Percentiles rank a stretch among this genome's conserved stretches.
phyloP scores from a whole-genome alignment of 1,140 invertebrate species.

The Asbolus verrucosus region DNA sequence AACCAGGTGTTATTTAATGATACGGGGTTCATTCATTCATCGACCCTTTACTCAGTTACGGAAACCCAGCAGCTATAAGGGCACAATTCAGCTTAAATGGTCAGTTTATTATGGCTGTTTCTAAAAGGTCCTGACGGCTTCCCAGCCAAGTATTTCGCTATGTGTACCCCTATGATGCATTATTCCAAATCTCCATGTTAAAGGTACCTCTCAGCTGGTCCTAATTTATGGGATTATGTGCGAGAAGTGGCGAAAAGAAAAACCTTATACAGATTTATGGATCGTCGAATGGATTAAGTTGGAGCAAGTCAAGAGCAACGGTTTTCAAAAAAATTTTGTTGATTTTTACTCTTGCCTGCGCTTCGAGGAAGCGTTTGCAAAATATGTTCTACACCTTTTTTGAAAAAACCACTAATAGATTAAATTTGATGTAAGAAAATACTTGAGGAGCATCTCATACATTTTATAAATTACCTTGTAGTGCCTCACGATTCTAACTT shows the following conservation, averaged over 20 bases:
- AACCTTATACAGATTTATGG: background rate
- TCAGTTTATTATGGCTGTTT: conserved; percentile 13
- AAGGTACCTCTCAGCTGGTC: conserved; percentile 1
- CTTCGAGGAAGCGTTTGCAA: too few relatives aligned
- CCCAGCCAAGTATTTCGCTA: background rate
- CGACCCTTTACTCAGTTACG: conserved; percentile 6
- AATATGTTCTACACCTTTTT: too few relatives aligned
- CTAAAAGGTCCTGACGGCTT: conserved; percentile 15
- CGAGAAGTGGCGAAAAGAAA: background rate
- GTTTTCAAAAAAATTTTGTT: background rate
- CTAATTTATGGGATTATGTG: conserved; percentile 26
- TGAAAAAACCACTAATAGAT: too few relatives aligned
- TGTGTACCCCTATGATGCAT: conserved; percentile 8
- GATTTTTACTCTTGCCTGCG: too few relatives aligned
- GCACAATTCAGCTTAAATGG: conserved; percentile 25
- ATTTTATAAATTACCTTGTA: too few relatives aligned
- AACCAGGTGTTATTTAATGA: conserved; percentile 16
- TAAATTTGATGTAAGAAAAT: too few relatives aligned
- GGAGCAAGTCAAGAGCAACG: background rate
- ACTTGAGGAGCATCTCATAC: too few relatives aligned
- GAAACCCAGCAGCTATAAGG: conserved; percentile 10
- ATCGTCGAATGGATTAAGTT: background rate
- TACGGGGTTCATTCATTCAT: conserved; percentile 9
- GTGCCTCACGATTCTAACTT: too few relatives aligned
- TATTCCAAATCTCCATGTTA: conserved; percentile 2